Evolutionary conservation across 2,113 vertebrate species (phyloP).

Genomic region (Oncorhynchus keta): DNA sequence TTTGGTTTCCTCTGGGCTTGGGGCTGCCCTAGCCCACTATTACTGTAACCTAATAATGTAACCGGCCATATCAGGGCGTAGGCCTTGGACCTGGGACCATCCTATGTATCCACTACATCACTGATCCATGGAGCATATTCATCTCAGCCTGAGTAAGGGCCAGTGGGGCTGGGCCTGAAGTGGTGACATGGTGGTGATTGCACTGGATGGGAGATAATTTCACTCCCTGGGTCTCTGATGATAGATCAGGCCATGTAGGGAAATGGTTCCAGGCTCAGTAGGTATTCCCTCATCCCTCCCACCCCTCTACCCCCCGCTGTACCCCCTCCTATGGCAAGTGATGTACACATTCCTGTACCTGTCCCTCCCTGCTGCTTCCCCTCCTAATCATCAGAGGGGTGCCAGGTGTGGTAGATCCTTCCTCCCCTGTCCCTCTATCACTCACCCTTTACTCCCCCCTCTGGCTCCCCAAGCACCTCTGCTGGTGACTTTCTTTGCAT

Average conservation of each 20-base stretch:
- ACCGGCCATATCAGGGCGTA: too few relatives aligned
- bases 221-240: neutral
- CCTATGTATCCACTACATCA: too few relatives aligned
- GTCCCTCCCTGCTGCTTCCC: conserved; percentile 7
- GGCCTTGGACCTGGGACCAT: too few relatives aligned
- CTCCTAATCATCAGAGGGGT: conserved; percentile 30
- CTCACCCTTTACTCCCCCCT: conserved; percentile 9
- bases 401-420: neutral
- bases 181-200: neutral
- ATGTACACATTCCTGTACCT: conserved; percentile 19
- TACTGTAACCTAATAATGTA: too few relatives aligned
- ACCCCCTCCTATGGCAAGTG: conserved; percentile 23
- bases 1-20: too few relatives aligned
- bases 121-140: too few relatives aligned
- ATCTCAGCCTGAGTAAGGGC: neutral
- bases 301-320: neutral
- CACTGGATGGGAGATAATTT: neutral
- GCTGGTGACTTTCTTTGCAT: conserved; percentile 48
- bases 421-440: neutral
- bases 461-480: conserved; percentile 32
- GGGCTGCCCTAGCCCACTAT: too few relatives aligned
- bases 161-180: neutral
- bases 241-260: neutral
- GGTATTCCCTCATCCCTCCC: neutral
- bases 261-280: neutral